Evolutionary conservation across 2,113 vertebrate species (phyloP).

Genomic region (Puntigrus tetrazona): DNA sequence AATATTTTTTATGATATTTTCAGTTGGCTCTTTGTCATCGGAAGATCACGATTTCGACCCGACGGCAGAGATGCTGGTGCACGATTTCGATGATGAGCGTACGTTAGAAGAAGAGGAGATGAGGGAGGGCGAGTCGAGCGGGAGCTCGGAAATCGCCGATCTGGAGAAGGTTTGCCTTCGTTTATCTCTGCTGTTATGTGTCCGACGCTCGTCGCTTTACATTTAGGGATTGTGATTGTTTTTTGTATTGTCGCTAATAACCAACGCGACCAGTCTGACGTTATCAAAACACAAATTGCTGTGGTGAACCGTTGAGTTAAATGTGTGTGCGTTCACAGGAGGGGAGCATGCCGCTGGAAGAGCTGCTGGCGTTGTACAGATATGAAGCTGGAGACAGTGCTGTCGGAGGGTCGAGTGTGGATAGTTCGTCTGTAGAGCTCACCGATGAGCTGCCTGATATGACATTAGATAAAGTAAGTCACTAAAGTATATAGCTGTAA

Average conservation of each 20-base stretch:
- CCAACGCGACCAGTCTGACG: not conserved
- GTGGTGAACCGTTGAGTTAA: not conserved
- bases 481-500: not conserved
- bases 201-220: not conserved
- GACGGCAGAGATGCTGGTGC: slow-evolving; percentile 87
- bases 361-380: slow-evolving; percentile 86
- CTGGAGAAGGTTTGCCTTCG: slow-evolving; percentile 79
- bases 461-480: slow-evolving; percentile 88
- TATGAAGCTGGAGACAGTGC: slow-evolving; percentile 80
- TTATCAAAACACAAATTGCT: not conserved
- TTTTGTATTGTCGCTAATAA: not conserved
- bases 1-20: slow-evolving; percentile 46
- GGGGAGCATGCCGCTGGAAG: slow-evolving; percentile 88
- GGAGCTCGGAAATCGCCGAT: slow-evolving; percentile 86
- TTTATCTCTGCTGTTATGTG: not conserved
- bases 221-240: not conserved
- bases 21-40: slow-evolving; percentile 88
- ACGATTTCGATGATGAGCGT: slow-evolving; percentile 86
- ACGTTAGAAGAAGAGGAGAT: slow-evolving; percentile 89
- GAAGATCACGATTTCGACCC: slow-evolving; percentile 93
- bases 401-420: slow-evolving; percentile 76
- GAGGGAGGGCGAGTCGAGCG: slow-evolving; percentile 83
- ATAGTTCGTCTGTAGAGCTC: slow-evolving; percentile 86
- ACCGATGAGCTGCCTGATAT: slow-evolving; percentile 89
- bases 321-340: slow-evolving; percentile 72